Base-by-base conservation (phyloP, 2,888 invertebrate genomes). In the Caenorhabditis imperialis region DNA sequence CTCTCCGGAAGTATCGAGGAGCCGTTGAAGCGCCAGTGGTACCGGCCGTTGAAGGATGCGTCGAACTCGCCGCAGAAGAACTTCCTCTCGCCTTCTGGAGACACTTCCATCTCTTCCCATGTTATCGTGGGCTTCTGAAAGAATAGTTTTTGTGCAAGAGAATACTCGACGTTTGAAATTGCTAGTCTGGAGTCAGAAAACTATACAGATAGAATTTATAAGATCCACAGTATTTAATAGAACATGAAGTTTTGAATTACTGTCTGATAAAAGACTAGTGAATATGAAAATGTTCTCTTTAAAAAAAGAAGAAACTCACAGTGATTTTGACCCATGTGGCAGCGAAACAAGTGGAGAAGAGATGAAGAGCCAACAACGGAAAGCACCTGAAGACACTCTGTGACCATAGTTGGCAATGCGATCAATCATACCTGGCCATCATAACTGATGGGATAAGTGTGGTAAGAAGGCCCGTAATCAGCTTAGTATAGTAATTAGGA, bases 51-150 rank as follows among this genome's bases (percentile, higher is more conserved):
- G 38, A 60, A 73, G 7, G 58, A 63, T 14, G 44, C 27, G 50
- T 74, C 74, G 51, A 74, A 74, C 44, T 74, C 55, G 2, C 74
- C 74, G 47, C 74, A 74, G 35, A 65, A 57, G 38, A 74, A 69
- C 10, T 30, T 40, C 8, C 69, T 25, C n/a, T 74, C 74, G 14
- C 69, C 69, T 6, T 45, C 27, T 3, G 27, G 16, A 3, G 45
- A 54, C 18, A 57, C 54, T 35, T 57, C 53, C 74, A 74, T 67
- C n/a, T 67, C 74, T 69, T 74, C 74, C 74, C 74, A 74, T 3
- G 58, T 69, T 38, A 74, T 38, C 5, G 67, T 38, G 1, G 67
- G 62, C 30, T 55, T 69, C 74, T 74, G 62, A n/a, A 72, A 22
- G 22, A 30, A 1, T 23, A 7, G 16, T 47, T 18, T n/a, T n/a